A percentile compares a stretch with the other conserved stretches of the same genome.
phyloP scores from a whole-genome alignment of 2,888 invertebrate species.

The Stegana nigrithorax region DNA sequence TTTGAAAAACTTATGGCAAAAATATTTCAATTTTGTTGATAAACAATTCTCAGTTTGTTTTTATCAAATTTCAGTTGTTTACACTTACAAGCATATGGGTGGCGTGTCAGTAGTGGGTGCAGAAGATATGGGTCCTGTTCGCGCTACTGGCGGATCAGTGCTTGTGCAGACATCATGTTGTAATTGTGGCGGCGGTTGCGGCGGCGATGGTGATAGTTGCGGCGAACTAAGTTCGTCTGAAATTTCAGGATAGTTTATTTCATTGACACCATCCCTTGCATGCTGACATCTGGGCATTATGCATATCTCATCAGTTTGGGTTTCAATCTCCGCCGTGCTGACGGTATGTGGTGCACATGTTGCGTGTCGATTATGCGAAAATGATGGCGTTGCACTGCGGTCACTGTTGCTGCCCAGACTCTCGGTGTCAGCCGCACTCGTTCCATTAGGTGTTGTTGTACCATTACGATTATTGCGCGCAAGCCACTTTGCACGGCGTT shows the following conservation, averaged over 20 bases:
- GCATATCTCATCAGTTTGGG: conserved; percentile 44
- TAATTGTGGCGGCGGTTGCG: conserved; percentile 27
- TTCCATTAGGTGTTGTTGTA: not conserved
- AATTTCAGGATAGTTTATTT: no score
- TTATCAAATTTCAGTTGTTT: not conserved
- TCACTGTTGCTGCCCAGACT: conserved; percentile 12
- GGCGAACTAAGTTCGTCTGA: no score
- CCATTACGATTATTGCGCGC: conserved; percentile 56
- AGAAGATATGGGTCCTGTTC: no score
- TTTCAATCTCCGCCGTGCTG: conserved; percentile 45
- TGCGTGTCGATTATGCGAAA: conserved; percentile 33
- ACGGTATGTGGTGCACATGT: conserved; percentile 34
- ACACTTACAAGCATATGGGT: not conserved
- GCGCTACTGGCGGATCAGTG: no score
- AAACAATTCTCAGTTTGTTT: conserved; percentile 39
- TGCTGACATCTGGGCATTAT: not conserved
- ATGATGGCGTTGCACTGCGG: conserved; percentile 23
- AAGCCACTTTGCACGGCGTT: conserved; percentile 66
- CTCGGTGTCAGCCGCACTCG: not conserved
- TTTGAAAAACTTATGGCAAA: conserved; percentile 44
- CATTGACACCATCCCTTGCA: conserved; percentile 24
- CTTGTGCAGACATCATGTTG: not conserved
- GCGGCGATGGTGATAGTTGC: conserved; percentile 50
- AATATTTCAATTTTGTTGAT: not conserved
- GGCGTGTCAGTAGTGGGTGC: not conserved